Base-by-base conservation (phyloP, 2,113 vertebrate genomes). In the Siniperca chuatsi region DNA sequence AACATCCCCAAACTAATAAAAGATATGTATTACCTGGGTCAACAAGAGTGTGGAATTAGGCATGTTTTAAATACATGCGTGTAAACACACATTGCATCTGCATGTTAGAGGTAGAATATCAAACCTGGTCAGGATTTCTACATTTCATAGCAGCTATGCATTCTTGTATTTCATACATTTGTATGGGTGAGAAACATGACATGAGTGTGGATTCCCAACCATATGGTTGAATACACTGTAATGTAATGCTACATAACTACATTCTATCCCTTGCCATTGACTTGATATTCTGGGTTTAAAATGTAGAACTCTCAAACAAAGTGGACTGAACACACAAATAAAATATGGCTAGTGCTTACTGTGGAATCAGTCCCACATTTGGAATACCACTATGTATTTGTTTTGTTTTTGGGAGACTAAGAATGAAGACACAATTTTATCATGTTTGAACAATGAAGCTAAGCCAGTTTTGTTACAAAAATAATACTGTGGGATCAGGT, bases 401-500 rank as follows among this genome's bases (percentile, higher is more conserved):
- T 69, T 89, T 87, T 70, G 54, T 75, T 88, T 91, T 88, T 67
- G 55, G 35, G 72, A 54, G 54, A 70, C 79, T 83, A 61, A 74
- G 85, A 80, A 84, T 33, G 54, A 74, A 82, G 77, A 78, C 90
- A 86, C 65, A 82, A 74, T 85, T 83, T 37, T 57, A 74, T 87
- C 82, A 67, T 33, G 73, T 90, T 86, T 78, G 74, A 89, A 89
- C 82, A 85, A 83, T 75, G 61, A 83, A 21, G 65, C 52, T 29
- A 69, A 89, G 69, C 62, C 67, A 57, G 72, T 78, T 89, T 74
- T 66, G 73, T 85, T 75, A 73, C 48, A 83, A 78, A 84, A 66
- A 61, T 69, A 86, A 81, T 68, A 75, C 64, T 10, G 46, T 40
- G 5, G 83, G 86, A 87, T 90, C 82, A 90, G 86, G 90, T 89